Evolutionary conservation across 2,113 vertebrate genomes (phyloP).

Genomic region (Leucoraja erinaceus): DNA sequence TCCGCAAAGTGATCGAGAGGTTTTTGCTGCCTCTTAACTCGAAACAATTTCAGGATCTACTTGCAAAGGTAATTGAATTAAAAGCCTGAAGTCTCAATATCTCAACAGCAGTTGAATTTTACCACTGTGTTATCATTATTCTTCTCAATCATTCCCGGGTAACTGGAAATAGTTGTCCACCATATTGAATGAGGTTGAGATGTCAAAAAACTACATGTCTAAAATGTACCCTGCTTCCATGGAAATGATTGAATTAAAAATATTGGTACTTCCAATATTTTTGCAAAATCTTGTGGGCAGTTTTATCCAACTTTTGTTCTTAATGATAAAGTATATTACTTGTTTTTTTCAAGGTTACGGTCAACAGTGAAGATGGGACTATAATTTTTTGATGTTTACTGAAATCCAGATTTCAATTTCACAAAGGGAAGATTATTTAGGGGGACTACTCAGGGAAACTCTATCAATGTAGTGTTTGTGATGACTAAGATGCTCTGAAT

Average conservation of each 20-base stretch:
- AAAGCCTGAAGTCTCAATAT: background rate
- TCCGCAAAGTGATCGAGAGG: conserved; percentile 43
- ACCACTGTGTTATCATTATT: background rate
- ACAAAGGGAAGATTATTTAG: background rate
- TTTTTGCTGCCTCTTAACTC: conserved; percentile 50
- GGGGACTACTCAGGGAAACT: background rate
- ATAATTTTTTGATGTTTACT: background rate
- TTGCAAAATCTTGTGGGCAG: background rate
- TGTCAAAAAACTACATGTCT: background rate
- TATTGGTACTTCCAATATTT: background rate
- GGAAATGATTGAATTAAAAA: background rate
- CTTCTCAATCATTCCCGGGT: background rate
- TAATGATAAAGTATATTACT: too few species aligned
- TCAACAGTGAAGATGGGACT: too few species aligned
- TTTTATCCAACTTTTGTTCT: background rate
- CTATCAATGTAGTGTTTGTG: background rate
- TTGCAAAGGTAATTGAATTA: conserved; percentile 49
- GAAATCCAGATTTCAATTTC: background rate
- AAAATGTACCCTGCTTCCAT: background rate
- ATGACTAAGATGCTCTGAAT: background rate
- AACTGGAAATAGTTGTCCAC: background rate
- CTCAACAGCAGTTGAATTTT: background rate
- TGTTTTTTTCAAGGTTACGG: too few species aligned
- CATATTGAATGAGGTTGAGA: background rate
- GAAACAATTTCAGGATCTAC: conserved; percentile 47